These are phyloP conservation scores for Oegoconia quadripuncta DNA, from an alignment of 2,888 invertebrate species.

Conservation along the genomic window DNA sequence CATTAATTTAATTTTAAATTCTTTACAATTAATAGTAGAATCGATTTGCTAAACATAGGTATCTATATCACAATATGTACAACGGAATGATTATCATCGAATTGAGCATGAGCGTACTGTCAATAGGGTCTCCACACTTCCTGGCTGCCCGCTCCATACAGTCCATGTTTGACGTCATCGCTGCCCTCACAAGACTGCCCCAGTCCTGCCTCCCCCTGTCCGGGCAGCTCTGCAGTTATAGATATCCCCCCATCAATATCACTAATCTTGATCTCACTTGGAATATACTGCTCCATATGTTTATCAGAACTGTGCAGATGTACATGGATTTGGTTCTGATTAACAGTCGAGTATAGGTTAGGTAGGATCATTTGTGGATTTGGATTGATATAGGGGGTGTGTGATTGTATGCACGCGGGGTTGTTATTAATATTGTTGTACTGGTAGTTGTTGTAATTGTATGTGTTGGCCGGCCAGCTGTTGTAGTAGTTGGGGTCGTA, in stretches of 20 bases:
- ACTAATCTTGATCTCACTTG: slow-evolving; percentile 80
- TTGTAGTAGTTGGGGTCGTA: slow-evolving; percentile 80
- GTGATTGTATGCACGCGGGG: slow-evolving; percentile 70
- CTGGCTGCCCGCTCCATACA: slow-evolving; percentile 57
- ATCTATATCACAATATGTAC: slow-evolving; percentile 75
- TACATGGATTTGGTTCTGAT: slow-evolving; percentile 92
- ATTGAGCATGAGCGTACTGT: slow-evolving; percentile 44
- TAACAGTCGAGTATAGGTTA: slow-evolving; percentile 89
- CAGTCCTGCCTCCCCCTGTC: slow-evolving; percentile 66
- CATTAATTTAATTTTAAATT: slow-evolving; percentile 56
- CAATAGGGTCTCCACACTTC: slow-evolving; percentile 90
- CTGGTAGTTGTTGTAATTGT: slow-evolving; percentile 84
- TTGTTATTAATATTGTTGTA: slow-evolving; percentile 82
- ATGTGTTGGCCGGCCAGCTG: slow-evolving; percentile 81
- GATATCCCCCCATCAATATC: slow-evolving; percentile 79
- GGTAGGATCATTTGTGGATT: slow-evolving; percentile 86
- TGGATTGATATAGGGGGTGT: slow-evolving; percentile 81
- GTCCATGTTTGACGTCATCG: slow-evolving; percentile 74
- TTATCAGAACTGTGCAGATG: slow-evolving; percentile 86
- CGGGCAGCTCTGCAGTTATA: slow-evolving; percentile 70
- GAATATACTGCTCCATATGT: slow-evolving; percentile 81
- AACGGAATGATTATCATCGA: slow-evolving; percentile 45
- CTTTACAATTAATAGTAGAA: slow-evolving; percentile 29
- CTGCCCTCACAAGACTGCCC: slow-evolving; percentile 73
- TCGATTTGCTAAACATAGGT: slow-evolving; percentile 26